Percentiles rank a stretch among this genome's conserved stretches.
phyloP scores from a whole-genome alignment of 2,888 invertebrate species.

The Cantharis rustica region DNA sequence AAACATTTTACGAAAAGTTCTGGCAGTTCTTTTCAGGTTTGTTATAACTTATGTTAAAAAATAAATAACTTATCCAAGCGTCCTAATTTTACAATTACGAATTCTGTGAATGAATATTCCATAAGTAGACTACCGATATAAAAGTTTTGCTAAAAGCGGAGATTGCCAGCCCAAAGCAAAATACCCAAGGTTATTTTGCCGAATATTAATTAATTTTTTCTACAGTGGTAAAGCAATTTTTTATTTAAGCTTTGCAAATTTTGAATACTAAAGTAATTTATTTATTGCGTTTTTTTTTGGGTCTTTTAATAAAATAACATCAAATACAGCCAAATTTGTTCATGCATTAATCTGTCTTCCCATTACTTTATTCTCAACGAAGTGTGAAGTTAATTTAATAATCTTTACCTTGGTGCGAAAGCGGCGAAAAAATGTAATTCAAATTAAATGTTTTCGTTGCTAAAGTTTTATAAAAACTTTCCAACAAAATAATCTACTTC shows the following conservation, averaged over 20 bases:
- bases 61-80: no score
- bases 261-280: background rate
- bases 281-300: background rate
- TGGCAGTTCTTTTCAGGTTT: no score
- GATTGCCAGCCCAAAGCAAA: background rate
- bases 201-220: background rate
- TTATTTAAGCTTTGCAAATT: background rate
- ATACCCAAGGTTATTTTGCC: background rate
- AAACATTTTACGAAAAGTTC: no score
- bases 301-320: background rate
- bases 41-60: no score
- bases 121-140: background rate
- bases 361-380: background rate
- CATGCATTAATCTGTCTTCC: background rate
- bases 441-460: background rate
- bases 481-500: background rate
- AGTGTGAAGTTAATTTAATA: background rate
- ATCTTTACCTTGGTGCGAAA: background rate
- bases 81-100: no score
- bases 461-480: background rate
- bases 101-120: no score
- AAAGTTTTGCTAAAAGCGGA: background rate
- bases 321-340: background rate
- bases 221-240: background rate
- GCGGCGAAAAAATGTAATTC: background rate